phyloP scores from a whole-genome alignment of 2,113 vertebrate species.

The Polypterus senegalus region DNA sequence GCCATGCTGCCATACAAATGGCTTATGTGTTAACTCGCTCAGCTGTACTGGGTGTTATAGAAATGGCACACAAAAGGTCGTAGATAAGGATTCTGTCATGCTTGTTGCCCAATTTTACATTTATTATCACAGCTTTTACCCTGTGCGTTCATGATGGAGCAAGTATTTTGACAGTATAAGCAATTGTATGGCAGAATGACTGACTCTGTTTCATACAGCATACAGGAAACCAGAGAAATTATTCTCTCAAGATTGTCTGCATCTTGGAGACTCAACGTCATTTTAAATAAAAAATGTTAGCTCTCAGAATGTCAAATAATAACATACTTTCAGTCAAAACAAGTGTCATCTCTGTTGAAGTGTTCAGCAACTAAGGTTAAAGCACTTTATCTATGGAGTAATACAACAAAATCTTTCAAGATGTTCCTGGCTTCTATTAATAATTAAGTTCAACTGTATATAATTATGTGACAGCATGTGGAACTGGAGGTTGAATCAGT shows the following conservation, averaged over 20 bases:
- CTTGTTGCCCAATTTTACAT: neutral
- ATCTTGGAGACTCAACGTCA: neutral
- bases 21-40: conserved; percentile 26
- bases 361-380: neutral
- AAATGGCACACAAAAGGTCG: conserved; percentile 16
- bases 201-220: neutral
- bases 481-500: no score
- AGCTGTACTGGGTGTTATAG: conserved; percentile 20
- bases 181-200: neutral
- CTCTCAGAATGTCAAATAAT: no score
- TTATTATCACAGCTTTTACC: neutral
- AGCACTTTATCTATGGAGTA: no score
- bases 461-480: no score
- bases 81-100: conserved; percentile 7
- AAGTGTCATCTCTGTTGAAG: neutral
- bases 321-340: no score
- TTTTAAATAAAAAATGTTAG: neutral
- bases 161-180: neutral
- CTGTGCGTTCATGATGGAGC: neutral
- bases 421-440: no score
- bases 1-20: conserved; percentile 26
- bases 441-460: no score
- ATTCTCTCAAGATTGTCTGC: neutral
- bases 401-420: no score
- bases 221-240: neutral